phyloP scores from a whole-genome alignment of 1,140 invertebrate genomes.

The Pectinophora gossypiella region DNA sequence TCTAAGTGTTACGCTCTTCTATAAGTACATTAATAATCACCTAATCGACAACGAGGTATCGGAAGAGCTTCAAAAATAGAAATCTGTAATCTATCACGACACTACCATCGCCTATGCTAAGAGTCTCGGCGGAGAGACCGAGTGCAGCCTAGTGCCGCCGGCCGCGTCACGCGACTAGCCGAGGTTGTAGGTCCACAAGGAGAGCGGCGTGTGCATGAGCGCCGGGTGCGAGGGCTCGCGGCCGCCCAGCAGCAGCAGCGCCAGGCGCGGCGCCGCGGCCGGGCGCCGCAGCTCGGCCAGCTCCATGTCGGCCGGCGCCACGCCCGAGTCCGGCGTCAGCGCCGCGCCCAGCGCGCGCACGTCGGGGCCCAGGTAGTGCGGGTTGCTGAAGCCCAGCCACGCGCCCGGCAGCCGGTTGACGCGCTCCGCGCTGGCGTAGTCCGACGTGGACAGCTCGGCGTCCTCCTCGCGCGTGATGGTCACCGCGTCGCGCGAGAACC shows the following conservation, averaged over 20 bases:
- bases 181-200: constrained; percentile 67
- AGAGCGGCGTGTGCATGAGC: constrained; percentile 49
- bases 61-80: too few relatives aligned
- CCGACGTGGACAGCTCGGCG: constrained; percentile 82
- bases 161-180: too few relatives aligned
- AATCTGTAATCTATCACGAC: too few relatives aligned
- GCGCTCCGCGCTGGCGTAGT: constrained; percentile 85
- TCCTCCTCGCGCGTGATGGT: constrained; percentile 76
- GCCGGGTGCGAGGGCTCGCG: constrained; percentile 51
- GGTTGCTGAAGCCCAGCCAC: constrained; percentile 83
- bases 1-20: too few relatives aligned
- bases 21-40: too few relatives aligned
- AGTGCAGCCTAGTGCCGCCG: too few relatives aligned
- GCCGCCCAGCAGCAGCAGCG: constrained; percentile 53
- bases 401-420: constrained; percentile 79
- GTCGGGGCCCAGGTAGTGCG: constrained; percentile 83
- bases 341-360: constrained; percentile 50
- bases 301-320: constrained; percentile 43
- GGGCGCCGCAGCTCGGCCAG: constrained; percentile 34
- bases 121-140: too few relatives aligned
- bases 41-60: too few relatives aligned
- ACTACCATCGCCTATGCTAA: too few relatives aligned
- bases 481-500: constrained; percentile 69
- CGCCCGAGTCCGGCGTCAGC: constrained; percentile 50
- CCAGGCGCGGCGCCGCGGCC: constrained; percentile 20